Evolutionary conservation across 2,797 vertebrate species (phyloP).

Genomic region (Enteromius thamalakanensis): DNA sequence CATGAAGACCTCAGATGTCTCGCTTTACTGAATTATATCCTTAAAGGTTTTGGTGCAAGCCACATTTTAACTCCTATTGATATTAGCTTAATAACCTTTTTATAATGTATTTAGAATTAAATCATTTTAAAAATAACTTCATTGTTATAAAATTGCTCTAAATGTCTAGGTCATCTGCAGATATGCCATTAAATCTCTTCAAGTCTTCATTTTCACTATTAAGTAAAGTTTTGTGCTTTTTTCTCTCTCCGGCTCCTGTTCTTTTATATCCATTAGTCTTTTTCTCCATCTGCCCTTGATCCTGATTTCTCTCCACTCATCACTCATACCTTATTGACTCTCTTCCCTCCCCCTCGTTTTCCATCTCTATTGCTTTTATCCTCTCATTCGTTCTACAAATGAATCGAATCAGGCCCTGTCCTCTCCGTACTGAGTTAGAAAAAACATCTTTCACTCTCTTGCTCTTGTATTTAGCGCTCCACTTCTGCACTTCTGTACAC

Average conservation of each 20-base stretch:
- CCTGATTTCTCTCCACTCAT: constrained; percentile 32
- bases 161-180: not conserved
- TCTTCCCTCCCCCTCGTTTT: constrained; percentile 31
- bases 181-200: not conserved
- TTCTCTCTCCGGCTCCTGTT: constrained; percentile 5
- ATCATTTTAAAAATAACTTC: not conserved
- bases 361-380: constrained; percentile 32
- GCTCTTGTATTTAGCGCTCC: not conserved
- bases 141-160: not conserved
- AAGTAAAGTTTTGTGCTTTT: not conserved
- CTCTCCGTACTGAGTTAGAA: not conserved
- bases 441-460: constrained; percentile 13
- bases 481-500: not conserved
- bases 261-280: constrained; percentile 27
- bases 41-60: not conserved
- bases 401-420: constrained; percentile 66
- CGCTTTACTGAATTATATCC: not conserved
- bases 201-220: not conserved
- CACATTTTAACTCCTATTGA: not conserved
- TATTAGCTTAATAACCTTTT: not conserved
- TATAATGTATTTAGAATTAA: not conserved
- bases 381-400: constrained; percentile 60
- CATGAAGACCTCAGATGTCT: not conserved
- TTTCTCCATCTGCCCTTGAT: constrained; percentile 41
- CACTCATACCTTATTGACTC: constrained; percentile 35